Evolutionary conservation across 2,113 vertebrate genomes (phyloP).

Genomic region (Podiceps cristatus): DNA sequence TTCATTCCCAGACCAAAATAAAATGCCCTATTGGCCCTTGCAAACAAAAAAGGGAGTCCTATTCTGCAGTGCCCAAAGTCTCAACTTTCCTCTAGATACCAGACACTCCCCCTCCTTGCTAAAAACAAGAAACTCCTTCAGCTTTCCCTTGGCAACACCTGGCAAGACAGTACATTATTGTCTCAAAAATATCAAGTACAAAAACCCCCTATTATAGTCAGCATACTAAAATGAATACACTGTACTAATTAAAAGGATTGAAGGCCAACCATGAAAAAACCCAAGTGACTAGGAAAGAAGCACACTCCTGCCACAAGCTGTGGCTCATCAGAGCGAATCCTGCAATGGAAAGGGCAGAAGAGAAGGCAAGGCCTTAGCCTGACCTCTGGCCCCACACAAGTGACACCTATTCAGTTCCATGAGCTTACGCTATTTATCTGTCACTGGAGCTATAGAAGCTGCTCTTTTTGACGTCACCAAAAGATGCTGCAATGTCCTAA

Average conservation of each 20-base stretch:
- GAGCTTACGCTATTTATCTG: background rate
- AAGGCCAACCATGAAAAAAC: background rate
- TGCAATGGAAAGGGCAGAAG: background rate
- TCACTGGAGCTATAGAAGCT: background rate
- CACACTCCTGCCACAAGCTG: background rate
- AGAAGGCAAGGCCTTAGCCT: background rate
- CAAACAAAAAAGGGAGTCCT: background rate
- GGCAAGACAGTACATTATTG: background rate
- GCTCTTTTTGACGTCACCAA: background rate
- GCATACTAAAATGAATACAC: background rate
- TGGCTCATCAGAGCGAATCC: background rate
- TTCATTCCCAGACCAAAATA: background rate
- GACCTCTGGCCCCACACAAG: background rate
- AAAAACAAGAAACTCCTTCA: background rate
- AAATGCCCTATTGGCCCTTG: background rate
- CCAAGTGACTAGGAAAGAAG: background rate
- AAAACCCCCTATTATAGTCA: fast-evolving
- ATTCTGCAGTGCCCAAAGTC: background rate
- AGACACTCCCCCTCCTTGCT: background rate
- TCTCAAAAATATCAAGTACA: background rate
- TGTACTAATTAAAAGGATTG: background rate
- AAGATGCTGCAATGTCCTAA: background rate
- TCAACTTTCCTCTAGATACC: background rate
- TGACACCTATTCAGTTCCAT: fast-evolving
- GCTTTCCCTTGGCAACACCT: background rate